A percentile compares a stretch with the other conserved stretches of the same genome.
Evolutionary conservation across 2,888 invertebrate genomes (phyloP).

Genomic region (Hermaeophaga mercurialis): DNA sequence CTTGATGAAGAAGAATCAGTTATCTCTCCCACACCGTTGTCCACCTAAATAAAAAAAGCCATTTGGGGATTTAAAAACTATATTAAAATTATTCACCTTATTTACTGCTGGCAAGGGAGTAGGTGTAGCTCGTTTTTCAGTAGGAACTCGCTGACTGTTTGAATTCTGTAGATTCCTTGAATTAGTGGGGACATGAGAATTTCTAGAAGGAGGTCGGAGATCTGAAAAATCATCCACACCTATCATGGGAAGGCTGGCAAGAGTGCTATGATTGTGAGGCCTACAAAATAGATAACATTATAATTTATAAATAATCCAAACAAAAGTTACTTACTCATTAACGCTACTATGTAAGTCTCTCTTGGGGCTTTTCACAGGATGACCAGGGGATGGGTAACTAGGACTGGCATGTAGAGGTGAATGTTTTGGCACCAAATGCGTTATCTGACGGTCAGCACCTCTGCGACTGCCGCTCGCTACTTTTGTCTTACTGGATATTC

Average conservation of each 20-base stretch:
- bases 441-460: constrained; percentile 51
- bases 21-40: constrained; percentile 53
- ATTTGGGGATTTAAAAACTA: too few species aligned
- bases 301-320: background rate
- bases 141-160: constrained; percentile 23
- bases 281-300: constrained; percentile 21
- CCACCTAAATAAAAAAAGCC: constrained; percentile 26
- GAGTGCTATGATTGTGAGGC: constrained; percentile 67
- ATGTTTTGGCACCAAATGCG: constrained; percentile 62
- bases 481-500: constrained; percentile 56
- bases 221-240: constrained; percentile 66
- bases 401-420: constrained; percentile 67
- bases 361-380: constrained; percentile 51
- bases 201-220: constrained; percentile 40
- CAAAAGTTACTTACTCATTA: constrained; percentile 35
- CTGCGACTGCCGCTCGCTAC: constrained; percentile 53
- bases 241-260: constrained; percentile 75
- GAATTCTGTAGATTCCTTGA: constrained; percentile 15
- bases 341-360: constrained; percentile 51
- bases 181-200: constrained; percentile 24
- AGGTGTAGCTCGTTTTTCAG: constrained; percentile 44
- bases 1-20: constrained; percentile 51
- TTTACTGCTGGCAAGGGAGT: constrained; percentile 19
- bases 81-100: constrained; percentile 20
- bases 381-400: constrained; percentile 50